Evolutionary conservation across 2,888 invertebrate genomes (phyloP).

Genomic region (Pachymerium ferrugineum): DNA sequence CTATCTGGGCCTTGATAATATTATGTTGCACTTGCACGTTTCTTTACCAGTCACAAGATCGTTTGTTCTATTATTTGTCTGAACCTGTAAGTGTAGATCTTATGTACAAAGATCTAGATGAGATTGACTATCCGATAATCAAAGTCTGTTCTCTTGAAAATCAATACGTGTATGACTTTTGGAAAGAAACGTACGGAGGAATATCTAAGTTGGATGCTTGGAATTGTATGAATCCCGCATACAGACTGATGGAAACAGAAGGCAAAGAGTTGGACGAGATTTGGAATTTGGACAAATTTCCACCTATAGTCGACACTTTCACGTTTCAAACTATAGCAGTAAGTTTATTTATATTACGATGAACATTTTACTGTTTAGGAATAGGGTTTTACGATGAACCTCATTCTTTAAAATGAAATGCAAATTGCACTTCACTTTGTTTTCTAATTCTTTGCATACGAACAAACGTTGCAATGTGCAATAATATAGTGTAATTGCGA

Average conservation of each 20-base stretch:
- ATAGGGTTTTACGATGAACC: no score
- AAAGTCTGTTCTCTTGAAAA: neutral
- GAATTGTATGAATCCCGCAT: neutral
- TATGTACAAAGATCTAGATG: neutral
- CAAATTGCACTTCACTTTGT: no score
- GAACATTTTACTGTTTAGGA: no score
- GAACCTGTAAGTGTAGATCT: neutral
- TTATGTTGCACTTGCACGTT: neutral
- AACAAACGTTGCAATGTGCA: neutral
- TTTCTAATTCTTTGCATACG: no score
- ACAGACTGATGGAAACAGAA: neutral
- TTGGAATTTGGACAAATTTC: neutral
- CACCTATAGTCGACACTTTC: no score
- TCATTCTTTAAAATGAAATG: no score
- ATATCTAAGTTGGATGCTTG: no score
- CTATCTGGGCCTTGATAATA: no score
- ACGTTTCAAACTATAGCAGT: no score
- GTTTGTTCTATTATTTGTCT: neutral
- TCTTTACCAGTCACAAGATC: neutral
- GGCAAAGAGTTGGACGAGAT: neutral
- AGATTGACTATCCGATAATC: neutral
- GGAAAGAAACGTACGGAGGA: no score
- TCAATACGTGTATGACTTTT: neutral
- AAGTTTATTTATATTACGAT: no score
- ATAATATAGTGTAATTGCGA: neutral